Base-by-base conservation (phyloP, 2,888 invertebrate species). In the Sphaeridia pumilis region DNA sequence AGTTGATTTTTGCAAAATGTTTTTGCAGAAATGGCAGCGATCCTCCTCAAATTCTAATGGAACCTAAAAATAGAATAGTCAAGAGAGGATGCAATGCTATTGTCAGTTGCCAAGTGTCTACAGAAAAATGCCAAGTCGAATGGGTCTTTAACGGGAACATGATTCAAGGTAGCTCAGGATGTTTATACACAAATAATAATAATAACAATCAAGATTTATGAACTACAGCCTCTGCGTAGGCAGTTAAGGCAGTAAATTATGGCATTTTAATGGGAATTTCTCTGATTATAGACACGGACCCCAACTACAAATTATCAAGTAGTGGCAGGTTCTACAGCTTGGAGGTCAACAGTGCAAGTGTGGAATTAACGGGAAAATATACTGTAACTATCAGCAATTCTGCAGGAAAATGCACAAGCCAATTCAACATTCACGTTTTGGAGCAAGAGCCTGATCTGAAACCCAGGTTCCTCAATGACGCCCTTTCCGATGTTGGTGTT, bases 61-160 rank as follows among this genome's bases (percentile, higher is more conserved):
- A 52, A 35, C 52, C 52, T 14, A 52, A 52, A 52, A 52, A 52
- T 42, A 52, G 52, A 28, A 41, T 52, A 12, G 52, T 52, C 21
- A 52, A 52, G 43, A 47, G 31, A 35, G 52, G 52, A 5, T 34
- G 34, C 24, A 52, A 52, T 47, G 52, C 52, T 21, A 47, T 52
- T 17, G 52, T 52, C 34, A 52, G 47, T 17, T 52, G 52, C 47
- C 52, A 52, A 52, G 52, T 52, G 12, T 42, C 47, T 43, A 41
- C 52, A n/a, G 41, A 46, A 20, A 42, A 47, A 24, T 52, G 52
- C 34, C 17, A 24, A 25, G 47, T 52, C n/a, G 42, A 52, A 34
- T 52, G 52, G 52, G 44, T 52, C 14, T 52, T 52, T 21, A 52
- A 52, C 44, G 52, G 52, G n/a, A 46, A 46, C 42, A 20, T 28